phyloP scores from a whole-genome alignment of 2,797 vertebrate genomes.

The Acestrorhynchus altus region DNA sequence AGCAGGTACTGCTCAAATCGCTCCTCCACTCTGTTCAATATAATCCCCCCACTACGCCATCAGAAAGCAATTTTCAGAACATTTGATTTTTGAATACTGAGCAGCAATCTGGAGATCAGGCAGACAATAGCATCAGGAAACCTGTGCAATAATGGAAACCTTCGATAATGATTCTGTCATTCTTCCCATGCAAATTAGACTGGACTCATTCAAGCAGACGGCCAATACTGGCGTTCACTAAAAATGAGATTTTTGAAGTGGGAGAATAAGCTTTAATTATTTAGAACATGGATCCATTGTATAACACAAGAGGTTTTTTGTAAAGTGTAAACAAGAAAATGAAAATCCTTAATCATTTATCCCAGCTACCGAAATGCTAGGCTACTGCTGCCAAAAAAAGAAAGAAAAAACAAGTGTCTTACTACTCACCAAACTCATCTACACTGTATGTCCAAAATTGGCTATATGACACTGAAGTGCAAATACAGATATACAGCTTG shows the following conservation, averaged over 20 bases:
- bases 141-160: background rate
- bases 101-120: constrained; percentile 6
- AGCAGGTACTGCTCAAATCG: background rate
- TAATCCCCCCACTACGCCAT: background rate
- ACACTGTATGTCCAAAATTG: too few species aligned
- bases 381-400: too few species aligned
- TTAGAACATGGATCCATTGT: background rate
- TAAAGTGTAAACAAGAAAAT: background rate
- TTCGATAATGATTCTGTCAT: constrained; percentile 15
- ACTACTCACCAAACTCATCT: too few species aligned
- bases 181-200: background rate
- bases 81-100: constrained; percentile 1
- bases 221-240: background rate
- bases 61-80: constrained; percentile 24
- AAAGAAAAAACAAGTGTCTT: too few species aligned
- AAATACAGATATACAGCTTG: too few species aligned
- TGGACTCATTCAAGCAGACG: background rate
- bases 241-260: constrained; percentile 30
- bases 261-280: constrained; percentile 3
- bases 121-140: background rate
- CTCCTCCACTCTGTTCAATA: background rate
- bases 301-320: background rate
- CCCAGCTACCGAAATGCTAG: too few species aligned
- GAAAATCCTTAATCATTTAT: too few species aligned
- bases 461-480: too few species aligned